Base-by-base conservation (phyloP, 2,113 vertebrate genomes). In the Dunckerocampus dactyliophorus region DNA sequence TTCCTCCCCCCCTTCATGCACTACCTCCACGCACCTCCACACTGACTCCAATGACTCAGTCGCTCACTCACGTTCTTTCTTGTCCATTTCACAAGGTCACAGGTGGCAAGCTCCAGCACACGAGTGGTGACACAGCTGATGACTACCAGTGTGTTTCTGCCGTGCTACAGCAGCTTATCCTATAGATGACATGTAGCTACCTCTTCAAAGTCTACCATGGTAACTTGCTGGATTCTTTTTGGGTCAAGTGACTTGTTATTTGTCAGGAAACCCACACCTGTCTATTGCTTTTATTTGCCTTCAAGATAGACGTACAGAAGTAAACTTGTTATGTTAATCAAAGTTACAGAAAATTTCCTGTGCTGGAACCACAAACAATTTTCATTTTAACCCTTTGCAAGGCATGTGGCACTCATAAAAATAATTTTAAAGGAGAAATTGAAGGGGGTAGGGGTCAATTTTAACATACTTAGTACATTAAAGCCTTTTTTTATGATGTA, bases 31-130 rank as follows among this genome's bases (percentile, higher is more conserved):
- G 54, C 37, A 81, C 77, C 85, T 83, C 81, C 60, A 62, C 72
- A 65, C 65, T 28, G 64, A 72, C 70, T 83, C 74, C 58, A 71
- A 4, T 45, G 37, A 45, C 69, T 73, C 69, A 71, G 63, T 65
- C 63, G 46, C 54, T 67, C 45, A 43, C 51, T 71, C 13, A n/a
- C 34, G 50, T 24, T 39, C 46, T 47, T 65, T 65, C 63, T 77
- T 82, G 75, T 80, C 82, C 82, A 72, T 58, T 79, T 84, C 69
- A 80, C 84, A 84, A 82, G 83, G 82, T 85, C 76, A 80, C 37
- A 68, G 71, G 48, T 76, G 77, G 79, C 78, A 47, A 57, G 66
- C 67, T 59, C 53, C 59, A 37, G 63, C 75, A 59, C 74, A 59
- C 54, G 34, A 77, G 52, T 53, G 63, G 48, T 55, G 62, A 77